Evolutionary conservation across 2,113 vertebrate species (phyloP).

Genomic region (Okapia johnstoni): DNA sequence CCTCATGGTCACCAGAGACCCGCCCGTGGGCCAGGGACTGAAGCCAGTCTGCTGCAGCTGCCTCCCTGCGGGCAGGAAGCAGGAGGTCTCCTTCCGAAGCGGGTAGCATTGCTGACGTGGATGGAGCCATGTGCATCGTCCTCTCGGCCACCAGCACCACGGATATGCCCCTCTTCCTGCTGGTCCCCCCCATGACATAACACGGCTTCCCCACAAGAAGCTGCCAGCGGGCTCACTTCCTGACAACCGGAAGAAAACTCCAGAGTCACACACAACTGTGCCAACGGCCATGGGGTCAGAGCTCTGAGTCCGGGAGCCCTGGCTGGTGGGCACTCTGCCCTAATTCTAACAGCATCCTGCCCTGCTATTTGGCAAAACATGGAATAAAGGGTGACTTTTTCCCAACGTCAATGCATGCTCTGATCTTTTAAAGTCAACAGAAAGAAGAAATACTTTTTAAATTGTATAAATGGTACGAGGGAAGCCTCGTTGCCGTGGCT

Average conservation of each 20-base stretch:
- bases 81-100: not conserved
- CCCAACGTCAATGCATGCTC: not conserved
- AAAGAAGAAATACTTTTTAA: not conserved
- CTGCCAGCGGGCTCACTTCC: not conserved
- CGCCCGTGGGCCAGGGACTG: not conserved
- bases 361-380: not conserved
- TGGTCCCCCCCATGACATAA: accelerated
- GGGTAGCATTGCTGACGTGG: accelerated
- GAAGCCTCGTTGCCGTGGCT: accelerated
- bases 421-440: not conserved
- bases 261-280: not conserved
- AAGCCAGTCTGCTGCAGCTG: accelerated
- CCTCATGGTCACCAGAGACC: accelerated
- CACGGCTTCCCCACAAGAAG: accelerated
- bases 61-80: accelerated
- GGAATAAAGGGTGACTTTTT: not conserved
- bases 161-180: accelerated
- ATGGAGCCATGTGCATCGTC: accelerated
- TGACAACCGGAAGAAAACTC: not conserved
- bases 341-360: not conserved
- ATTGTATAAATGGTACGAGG: not conserved
- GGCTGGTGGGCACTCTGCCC: accelerated
- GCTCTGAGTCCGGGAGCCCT: not conserved
- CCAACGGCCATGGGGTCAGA: not conserved
- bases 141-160: accelerated